These are phyloP conservation scores for Aldabrachelys gigantea DNA, from an alignment of 2,113 vertebrate genomes.

Conservation along the genomic window DNA sequence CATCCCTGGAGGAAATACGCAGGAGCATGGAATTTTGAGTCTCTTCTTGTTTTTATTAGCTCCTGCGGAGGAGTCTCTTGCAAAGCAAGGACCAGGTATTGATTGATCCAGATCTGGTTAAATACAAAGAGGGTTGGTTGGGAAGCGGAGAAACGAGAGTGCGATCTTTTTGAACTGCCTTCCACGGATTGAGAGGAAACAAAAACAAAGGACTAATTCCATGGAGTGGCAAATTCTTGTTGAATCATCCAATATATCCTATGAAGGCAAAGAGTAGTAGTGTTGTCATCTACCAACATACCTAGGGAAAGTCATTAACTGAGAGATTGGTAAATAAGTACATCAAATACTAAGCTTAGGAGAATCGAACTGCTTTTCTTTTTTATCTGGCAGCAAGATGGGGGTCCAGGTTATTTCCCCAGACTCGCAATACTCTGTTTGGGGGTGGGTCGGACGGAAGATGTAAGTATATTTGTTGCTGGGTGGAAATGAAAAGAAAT, in stretches of 20 bases:
- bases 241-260: not conserved
- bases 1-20: not conserved
- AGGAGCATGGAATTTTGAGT: not conserved
- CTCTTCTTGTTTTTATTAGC: not conserved
- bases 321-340: not conserved
- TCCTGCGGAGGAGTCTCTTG: not conserved
- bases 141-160: not conserved
- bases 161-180: not conserved
- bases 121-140: not conserved
- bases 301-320: not conserved
- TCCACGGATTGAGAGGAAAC: not conserved
- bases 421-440: not conserved
- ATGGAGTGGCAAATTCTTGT: not conserved
- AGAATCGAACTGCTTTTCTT: not conserved
- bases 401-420: not conserved
- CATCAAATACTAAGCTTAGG: not conserved
- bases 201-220: not conserved
- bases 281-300: not conserved
- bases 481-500: not conserved
- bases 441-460: not conserved
- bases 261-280: not conserved
- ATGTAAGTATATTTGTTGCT: not conserved
- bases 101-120: not conserved
- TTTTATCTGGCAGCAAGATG: not conserved
- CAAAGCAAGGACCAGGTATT: not conserved